These are phyloP conservation scores for Myotis brandtii DNA, from an alignment of 2,113 vertebrate genomes.

Conservation along the genomic window DNA sequence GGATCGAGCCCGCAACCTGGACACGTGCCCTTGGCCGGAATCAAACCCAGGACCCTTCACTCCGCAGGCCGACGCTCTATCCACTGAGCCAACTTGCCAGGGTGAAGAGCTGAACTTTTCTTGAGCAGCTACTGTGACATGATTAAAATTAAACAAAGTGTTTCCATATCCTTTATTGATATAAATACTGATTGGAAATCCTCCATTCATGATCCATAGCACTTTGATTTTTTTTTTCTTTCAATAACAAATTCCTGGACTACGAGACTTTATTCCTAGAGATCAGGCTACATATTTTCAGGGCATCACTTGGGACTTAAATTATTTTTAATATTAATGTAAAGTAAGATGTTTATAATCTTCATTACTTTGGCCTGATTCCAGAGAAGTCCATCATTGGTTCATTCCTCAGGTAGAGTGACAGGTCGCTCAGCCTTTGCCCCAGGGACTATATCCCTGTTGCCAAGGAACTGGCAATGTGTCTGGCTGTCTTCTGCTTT, in stretches of 20 bases:
- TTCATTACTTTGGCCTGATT: not conserved
- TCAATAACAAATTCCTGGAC: not conserved
- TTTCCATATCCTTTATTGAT: not conserved
- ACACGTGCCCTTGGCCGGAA: no score
- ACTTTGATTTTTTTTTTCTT: not conserved
- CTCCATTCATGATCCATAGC: not conserved
- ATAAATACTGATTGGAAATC: not conserved
- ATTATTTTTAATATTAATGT: not conserved
- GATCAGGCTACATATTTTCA: not conserved
- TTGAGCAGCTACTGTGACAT: not conserved
- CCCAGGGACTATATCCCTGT: not conserved
- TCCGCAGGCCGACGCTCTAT: no score
- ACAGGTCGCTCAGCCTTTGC: not conserved
- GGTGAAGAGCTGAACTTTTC: not conserved
- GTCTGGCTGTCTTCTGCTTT: not conserved
- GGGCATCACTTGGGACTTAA: not conserved
- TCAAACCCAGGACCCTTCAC: no score
- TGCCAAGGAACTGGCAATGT: not conserved
- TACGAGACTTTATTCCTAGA: constrained; percentile 5
- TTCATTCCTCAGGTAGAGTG: not conserved
- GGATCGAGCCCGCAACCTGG: no score
- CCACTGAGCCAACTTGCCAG: no score
- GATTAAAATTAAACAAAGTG: not conserved
- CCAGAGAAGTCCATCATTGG: not conserved
- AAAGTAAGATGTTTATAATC: constrained; percentile 15